Evolutionary conservation across 2,113 vertebrate species (phyloP).

Genomic region (Mastomys natalensis): DNA sequence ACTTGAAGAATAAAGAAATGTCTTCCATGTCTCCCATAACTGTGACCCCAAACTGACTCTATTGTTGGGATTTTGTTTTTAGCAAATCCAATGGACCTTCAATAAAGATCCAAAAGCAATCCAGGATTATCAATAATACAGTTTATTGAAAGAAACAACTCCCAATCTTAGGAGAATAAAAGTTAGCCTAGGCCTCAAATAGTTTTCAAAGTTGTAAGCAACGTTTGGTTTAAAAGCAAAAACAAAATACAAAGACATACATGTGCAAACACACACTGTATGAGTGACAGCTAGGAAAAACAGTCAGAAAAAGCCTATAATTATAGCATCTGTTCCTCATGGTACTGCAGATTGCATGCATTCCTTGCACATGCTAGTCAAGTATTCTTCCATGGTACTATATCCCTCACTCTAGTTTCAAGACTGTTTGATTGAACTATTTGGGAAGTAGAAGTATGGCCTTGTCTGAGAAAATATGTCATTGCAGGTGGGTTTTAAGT

Average conservation of each 20-base stretch:
- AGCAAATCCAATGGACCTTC: background rate
- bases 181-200: background rate
- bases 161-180: background rate
- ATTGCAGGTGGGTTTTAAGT: background rate
- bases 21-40: background rate
- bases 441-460: background rate
- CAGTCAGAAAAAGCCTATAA: background rate
- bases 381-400: background rate
- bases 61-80: background rate
- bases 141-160: background rate
- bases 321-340: background rate
- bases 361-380: background rate
- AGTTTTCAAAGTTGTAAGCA: conserved; percentile 34
- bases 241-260: background rate
- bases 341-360: background rate
- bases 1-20: background rate
- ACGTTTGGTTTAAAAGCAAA: background rate
- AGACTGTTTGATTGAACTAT: background rate
- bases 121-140: background rate
- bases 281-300: background rate
- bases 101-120: background rate
- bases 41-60: conserved; percentile 29
- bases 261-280: background rate
- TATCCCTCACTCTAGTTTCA: background rate
- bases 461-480: background rate